These are phyloP conservation scores for Amphiduros pacificus DNA, from an alignment of 2,888 invertebrate species.

Conservation along the genomic window DNA sequence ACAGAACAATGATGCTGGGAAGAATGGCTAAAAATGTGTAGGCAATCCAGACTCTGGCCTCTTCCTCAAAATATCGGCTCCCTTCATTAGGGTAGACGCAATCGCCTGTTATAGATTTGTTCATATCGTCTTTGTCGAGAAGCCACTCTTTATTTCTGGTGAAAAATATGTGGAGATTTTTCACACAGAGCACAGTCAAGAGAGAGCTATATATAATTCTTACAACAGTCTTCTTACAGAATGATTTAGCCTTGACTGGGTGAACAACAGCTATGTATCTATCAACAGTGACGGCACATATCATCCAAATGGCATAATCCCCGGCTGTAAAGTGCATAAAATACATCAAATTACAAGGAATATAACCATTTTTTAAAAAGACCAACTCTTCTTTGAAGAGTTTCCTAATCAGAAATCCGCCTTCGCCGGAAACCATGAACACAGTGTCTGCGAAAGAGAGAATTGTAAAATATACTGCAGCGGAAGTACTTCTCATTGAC, in stretches of 20 bases:
- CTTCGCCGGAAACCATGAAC: not conserved
- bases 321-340: constrained; percentile 7
- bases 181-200: not conserved
- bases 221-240: not conserved
- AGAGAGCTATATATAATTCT: not conserved
- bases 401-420: not conserved
- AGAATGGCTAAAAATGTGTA: too few relatives aligned
- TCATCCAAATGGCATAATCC: constrained; percentile 16
- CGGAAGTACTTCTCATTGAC: constrained; percentile 4
- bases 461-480: constrained; percentile 6
- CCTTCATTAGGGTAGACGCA: too few relatives aligned
- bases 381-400: not conserved
- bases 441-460: constrained; percentile 13
- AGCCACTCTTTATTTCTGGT: too few relatives aligned
- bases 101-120: too few relatives aligned
- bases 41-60: too few relatives aligned
- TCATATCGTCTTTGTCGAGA: too few relatives aligned
- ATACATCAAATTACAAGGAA: not conserved
- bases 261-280: constrained; percentile 15
- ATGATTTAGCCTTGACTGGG: constrained; percentile 8
- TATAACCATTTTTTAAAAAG: not conserved
- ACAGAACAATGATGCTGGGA: too few relatives aligned
- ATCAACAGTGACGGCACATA: constrained; percentile 13
- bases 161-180: constrained; percentile 11
- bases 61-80: too few relatives aligned